Conservation (phyloP, 2,888 invertebrate species). For the Caenorhabditis angaria region DNA sequence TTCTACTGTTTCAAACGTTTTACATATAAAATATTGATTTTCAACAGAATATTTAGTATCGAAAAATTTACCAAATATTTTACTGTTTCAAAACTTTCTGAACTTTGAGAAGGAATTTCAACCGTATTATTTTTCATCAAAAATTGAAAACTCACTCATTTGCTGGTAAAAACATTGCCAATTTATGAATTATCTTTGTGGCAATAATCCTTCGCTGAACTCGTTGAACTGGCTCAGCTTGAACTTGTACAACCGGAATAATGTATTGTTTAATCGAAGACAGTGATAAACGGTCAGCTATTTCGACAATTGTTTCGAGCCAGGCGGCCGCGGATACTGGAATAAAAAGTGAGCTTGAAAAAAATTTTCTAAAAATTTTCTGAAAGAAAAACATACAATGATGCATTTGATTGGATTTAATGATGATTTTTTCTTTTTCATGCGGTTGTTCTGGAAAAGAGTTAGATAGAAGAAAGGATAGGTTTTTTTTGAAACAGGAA, state of each 20-base stretch:
- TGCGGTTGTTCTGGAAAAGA: slow-evolving; percentile 35
- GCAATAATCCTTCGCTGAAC: slow-evolving; percentile 67
- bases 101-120: too few relatives aligned
- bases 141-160: slow-evolving; percentile 52
- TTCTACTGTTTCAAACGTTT: too few relatives aligned
- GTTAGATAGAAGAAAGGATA: slow-evolving; percentile 31
- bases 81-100: too few relatives aligned
- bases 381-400: slow-evolving; percentile 29
- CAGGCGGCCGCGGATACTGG: slow-evolving; percentile 69
- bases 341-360: slow-evolving; percentile 19
- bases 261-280: slow-evolving; percentile 59
- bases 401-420: slow-evolving; percentile 42
- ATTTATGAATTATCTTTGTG: slow-evolving; percentile 65
- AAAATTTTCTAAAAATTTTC: background rate
- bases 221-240: slow-evolving; percentile 63
- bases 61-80: too few relatives aligned
- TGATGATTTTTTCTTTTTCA: slow-evolving; percentile 42
- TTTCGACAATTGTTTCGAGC: slow-evolving; percentile 67
- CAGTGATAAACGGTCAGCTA: slow-evolving; percentile 57
- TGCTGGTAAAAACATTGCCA: slow-evolving; percentile 62
- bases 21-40: too few relatives aligned
- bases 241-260: slow-evolving; percentile 64
- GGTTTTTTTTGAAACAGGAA: background rate
- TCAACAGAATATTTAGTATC: too few relatives aligned
- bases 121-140: too few relatives aligned